phyloP scores from a whole-genome alignment of 1,140 invertebrate genomes.

The Drosophila setifemur region DNA sequence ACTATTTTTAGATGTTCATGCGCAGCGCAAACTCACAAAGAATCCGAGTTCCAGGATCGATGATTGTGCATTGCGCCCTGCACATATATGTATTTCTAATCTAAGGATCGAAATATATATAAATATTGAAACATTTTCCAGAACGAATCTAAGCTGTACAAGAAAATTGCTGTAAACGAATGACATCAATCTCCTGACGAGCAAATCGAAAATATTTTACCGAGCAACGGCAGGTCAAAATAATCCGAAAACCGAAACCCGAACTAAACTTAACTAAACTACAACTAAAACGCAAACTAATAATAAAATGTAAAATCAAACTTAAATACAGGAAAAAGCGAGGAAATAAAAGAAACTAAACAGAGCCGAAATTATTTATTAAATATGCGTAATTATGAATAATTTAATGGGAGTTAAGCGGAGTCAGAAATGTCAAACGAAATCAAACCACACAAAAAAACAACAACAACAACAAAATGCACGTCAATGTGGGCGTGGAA shows the following conservation, averaged over 20 bases:
- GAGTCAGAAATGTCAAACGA: slow-evolving; percentile 49
- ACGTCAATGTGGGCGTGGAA: slow-evolving; percentile 56
- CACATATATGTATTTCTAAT: slow-evolving; percentile 4
- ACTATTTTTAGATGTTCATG: slow-evolving; percentile 48
- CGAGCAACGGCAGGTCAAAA: slow-evolving; percentile 15
- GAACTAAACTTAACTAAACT: slow-evolving; percentile 30
- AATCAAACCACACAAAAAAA: slow-evolving; percentile 71
- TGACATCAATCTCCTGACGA: slow-evolving; percentile 31
- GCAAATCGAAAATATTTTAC: slow-evolving; percentile 36
- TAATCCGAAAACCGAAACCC: slow-evolving; percentile 15
- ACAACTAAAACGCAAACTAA: slow-evolving; percentile 45
- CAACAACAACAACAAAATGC: slow-evolving; percentile 35
- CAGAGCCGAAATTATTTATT: slow-evolving; percentile 46
- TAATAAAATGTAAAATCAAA: slow-evolving; percentile 76
- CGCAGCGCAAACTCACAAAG: not conserved
- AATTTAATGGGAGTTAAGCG: slow-evolving; percentile 63
- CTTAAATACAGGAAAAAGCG: slow-evolving; percentile 67
- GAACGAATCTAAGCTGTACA: slow-evolving; percentile 28
- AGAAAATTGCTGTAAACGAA: slow-evolving; percentile 63
- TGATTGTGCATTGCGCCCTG: not conserved
- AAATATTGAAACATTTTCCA: slow-evolving; percentile 6
- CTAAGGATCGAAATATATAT: slow-evolving; percentile 10
- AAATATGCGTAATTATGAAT: slow-evolving; percentile 66
- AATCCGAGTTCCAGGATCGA: not conserved
- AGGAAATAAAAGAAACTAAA: slow-evolving; percentile 19